A percentile compares a stretch with the other conserved stretches of the same genome.
Evolutionary conservation across 1,140 invertebrate genomes (phyloP).

Genomic region (Pteromalus puparum): DNA sequence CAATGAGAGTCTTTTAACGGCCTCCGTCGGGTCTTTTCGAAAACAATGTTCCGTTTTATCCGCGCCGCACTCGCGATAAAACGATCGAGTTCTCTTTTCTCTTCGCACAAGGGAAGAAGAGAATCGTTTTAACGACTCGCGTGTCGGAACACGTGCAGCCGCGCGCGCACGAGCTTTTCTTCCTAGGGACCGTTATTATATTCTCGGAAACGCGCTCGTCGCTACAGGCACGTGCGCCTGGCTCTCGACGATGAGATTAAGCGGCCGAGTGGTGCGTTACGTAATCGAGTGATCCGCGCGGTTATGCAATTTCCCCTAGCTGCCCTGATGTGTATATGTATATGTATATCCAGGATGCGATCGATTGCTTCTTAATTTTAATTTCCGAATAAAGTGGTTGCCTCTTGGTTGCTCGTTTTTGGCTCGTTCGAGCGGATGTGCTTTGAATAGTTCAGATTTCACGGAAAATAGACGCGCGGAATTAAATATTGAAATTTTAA

Average conservation of each 20-base stretch:
- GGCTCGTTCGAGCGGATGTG: too few species aligned
- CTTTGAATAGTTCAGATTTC: not conserved
- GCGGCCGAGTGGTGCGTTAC: slow-evolving; percentile 8
- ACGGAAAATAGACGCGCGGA: too few species aligned
- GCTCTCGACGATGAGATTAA: slow-evolving; percentile 33
- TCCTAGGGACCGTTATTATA: slow-evolving; percentile 17
- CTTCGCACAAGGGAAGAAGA: not conserved
- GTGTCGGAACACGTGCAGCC: slow-evolving; percentile 11
- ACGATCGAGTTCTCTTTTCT: not conserved
- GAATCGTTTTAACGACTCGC: slow-evolving; percentile 43
- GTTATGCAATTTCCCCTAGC: slow-evolving; percentile 37
- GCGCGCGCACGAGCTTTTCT: slow-evolving; percentile 3
- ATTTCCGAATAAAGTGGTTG: too few species aligned
- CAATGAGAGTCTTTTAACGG: not conserved
- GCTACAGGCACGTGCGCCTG: slow-evolving; percentile 8
- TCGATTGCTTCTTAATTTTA: not conserved
- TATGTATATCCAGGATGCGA: not conserved
- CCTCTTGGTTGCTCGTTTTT: too few species aligned
- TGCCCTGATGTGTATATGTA: not conserved
- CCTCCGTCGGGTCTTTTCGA: slow-evolving; percentile 1
- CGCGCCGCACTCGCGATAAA: slow-evolving; percentile 4
- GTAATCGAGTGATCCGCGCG: slow-evolving; percentile 42
- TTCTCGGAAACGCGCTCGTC: not conserved
- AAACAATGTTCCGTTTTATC: slow-evolving; percentile 22
- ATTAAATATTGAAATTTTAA: too few species aligned